Conservation (phyloP, 2,888 invertebrate species). For the Eupithecia inturbata region DNA sequence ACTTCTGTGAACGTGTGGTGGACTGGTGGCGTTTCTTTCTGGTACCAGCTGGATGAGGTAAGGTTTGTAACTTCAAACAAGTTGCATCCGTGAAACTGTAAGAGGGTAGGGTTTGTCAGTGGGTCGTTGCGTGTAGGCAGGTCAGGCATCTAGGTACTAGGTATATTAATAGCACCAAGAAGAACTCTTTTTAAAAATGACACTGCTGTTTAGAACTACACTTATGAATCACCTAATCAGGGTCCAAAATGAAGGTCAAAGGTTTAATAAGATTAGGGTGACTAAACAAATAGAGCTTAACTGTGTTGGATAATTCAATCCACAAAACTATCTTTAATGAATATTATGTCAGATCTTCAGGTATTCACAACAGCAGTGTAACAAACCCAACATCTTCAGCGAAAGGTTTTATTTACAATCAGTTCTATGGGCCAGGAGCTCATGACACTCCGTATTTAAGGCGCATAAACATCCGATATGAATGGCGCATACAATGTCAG, state of each 20-base stretch:
- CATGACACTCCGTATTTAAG: constrained; percentile 32
- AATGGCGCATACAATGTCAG: constrained; percentile 41
- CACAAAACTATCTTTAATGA: neutral
- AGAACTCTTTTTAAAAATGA: neutral
- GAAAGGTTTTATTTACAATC: constrained; percentile 18
- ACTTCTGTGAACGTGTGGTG: neutral
- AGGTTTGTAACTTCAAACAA: neutral
- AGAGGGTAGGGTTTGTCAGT: neutral
- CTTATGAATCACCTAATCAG: too few relatives aligned
- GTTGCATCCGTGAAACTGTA: neutral
- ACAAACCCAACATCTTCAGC: neutral
- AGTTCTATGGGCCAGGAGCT: constrained; percentile 21
- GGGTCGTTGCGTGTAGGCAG: neutral
- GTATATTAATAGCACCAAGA: too few relatives aligned
- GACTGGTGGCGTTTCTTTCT: neutral
- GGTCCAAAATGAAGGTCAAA: neutral
- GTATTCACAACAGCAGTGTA: neutral
- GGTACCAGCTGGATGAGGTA: neutral
- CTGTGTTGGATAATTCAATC: neutral
- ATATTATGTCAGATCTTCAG: neutral
- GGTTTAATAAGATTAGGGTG: neutral
- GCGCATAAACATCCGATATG: constrained; percentile 34
- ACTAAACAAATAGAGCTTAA: neutral
- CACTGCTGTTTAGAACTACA: too few relatives aligned
- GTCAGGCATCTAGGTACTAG: neutral